A percentile compares a stretch with the other conserved stretches of the same genome.
Conservation (phyloP, 2,888 invertebrate species). For the Drosophila mimica region DNA sequence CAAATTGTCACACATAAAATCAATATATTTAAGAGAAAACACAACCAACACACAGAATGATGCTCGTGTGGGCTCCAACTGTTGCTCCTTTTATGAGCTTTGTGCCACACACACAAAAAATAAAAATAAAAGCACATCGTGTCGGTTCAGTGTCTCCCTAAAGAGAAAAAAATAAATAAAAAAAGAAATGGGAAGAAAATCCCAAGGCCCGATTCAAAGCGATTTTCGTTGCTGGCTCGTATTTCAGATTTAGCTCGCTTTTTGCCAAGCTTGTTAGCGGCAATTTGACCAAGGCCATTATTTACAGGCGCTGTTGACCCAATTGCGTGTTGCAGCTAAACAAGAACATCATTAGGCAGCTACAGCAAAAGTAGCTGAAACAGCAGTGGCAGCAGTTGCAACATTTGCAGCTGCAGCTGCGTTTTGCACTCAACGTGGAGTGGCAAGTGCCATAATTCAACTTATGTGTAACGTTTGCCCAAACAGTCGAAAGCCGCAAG, state of each 20-base stretch:
- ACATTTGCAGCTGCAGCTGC: constrained; percentile 22
- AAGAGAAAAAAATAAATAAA: neutral
- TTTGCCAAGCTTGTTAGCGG: constrained; percentile 43
- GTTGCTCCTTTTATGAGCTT: constrained; percentile 59
- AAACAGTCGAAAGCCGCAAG: constrained; percentile 60
- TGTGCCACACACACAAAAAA: constrained; percentile 40
- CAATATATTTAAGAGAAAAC: constrained; percentile 42
- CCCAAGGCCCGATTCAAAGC: constrained; percentile 27
- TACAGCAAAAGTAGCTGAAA: neutral
- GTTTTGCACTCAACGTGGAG: constrained; percentile 32
- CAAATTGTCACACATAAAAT: constrained; percentile 58
- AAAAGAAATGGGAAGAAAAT: neutral
- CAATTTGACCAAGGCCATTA: constrained; percentile 44
- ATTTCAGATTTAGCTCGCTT: constrained; percentile 16
- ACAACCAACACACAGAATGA: neutral
- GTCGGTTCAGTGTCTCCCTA: neutral
- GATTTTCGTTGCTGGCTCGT: constrained; percentile 12
- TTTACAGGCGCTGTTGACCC: constrained; percentile 66
- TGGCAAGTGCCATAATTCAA: constrained; percentile 68
- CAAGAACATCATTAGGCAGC: constrained; percentile 62
- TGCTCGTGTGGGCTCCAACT: constrained; percentile 9
- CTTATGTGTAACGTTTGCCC: constrained; percentile 38
- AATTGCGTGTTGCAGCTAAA: constrained; percentile 39
- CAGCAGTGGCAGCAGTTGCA: neutral
- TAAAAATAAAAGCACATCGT: neutral